Evolutionary conservation across 2,113 vertebrate genomes (phyloP).

Genomic region (Cebidichthys violaceus): DNA sequence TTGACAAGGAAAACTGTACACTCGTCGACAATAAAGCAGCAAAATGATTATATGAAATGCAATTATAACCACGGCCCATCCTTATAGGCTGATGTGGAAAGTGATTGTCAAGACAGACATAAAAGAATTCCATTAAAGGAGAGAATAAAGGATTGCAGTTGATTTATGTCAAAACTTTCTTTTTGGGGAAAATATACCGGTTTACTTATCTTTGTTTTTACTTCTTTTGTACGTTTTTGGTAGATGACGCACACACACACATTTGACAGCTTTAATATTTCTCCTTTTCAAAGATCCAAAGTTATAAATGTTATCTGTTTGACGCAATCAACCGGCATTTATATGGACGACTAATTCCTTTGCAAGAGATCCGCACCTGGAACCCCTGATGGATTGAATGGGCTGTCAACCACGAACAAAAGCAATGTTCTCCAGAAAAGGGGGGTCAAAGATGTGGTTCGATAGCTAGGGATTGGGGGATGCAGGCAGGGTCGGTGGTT

Average conservation of each 20-base stretch:
- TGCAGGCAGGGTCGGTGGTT: conserved; percentile 48
- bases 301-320: conserved; percentile 40
- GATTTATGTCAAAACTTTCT: conserved; percentile 55
- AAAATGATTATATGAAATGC: conserved; percentile 63
- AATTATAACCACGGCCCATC: conserved; percentile 61
- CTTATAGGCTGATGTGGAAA: conserved; percentile 62
- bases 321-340: conserved; percentile 47
- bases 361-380: conserved; percentile 73
- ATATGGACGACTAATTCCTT: conserved; percentile 52
- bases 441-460: conserved; percentile 60
- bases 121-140: conserved; percentile 58
- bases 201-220: conserved; percentile 53
- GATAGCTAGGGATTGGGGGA: conserved; percentile 40
- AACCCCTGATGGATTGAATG: conserved; percentile 59
- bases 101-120: conserved; percentile 57
- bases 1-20: conserved; percentile 68
- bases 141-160: conserved; percentile 47
- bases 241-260: conserved; percentile 38
- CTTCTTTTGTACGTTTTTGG: conserved; percentile 20
- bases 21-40: conserved; percentile 62
- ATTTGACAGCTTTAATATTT: conserved; percentile 53
- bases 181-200: conserved; percentile 45
- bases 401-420: conserved; percentile 74
- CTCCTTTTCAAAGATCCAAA: conserved; percentile 13
- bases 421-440: conserved; percentile 33